Conservation (phyloP, 53 echinoderm and acorn worm genomes). For the Antedon mediterranea region DNA sequence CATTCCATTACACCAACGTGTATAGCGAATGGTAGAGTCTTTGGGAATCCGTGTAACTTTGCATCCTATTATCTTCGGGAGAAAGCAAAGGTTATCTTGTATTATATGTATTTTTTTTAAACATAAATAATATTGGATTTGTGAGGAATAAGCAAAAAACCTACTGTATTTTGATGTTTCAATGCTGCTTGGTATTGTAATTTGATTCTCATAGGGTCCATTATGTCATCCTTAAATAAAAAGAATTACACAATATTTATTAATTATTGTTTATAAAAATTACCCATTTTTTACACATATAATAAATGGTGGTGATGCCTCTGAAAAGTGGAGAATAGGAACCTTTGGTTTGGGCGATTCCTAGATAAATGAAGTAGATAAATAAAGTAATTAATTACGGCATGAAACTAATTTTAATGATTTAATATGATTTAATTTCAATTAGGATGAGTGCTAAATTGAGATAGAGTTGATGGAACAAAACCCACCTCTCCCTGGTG, state of each 20-base stretch:
- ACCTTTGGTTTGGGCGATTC: slow-evolving; percentile 53
- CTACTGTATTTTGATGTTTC: slow-evolving; percentile 49
- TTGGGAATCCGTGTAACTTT: slow-evolving; percentile 51
- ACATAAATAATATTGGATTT: too few relatives aligned
- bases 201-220: slow-evolving; percentile 51
- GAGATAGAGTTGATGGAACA: too few relatives aligned
- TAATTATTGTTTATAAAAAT: too few relatives aligned
- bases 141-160: too few relatives aligned
- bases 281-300: slow-evolving; percentile 90
- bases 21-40: slow-evolving; percentile 74
- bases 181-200: slow-evolving; percentile 50
- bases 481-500: too few relatives aligned
- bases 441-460: too few relatives aligned
- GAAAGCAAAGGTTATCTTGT: background rate
- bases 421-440: too few relatives aligned
- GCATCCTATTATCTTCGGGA: slow-evolving; percentile 67
- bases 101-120: too few relatives aligned
- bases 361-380: too few relatives aligned
- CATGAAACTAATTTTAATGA: too few relatives aligned
- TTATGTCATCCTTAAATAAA: slow-evolving; percentile 98
- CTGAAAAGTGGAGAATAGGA: slow-evolving; percentile 61
- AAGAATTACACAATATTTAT: too few relatives aligned
- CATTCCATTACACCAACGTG: slow-evolving; percentile 75
- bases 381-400: too few relatives aligned
- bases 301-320: slow-evolving; percentile 63